Conservation (phyloP, 2,888 invertebrate species). For the Tuta absoluta region DNA sequence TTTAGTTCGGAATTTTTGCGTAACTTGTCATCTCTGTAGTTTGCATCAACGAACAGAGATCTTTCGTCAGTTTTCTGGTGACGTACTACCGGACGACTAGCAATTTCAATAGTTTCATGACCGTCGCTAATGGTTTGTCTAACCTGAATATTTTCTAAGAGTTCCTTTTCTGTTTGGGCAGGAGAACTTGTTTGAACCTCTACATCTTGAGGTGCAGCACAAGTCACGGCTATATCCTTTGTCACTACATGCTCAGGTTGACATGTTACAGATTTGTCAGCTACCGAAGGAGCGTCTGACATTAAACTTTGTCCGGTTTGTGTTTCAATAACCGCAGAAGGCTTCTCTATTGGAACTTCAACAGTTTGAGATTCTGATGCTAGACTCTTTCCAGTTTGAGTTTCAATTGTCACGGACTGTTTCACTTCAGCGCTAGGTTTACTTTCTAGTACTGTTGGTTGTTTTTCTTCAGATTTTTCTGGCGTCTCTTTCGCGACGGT, state of each 20-base stretch:
- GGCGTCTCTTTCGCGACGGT: conserved; percentile 42
- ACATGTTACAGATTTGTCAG: conserved; percentile 70
- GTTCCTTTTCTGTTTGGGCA: conserved; percentile 71
- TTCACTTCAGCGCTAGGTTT: conserved; percentile 43
- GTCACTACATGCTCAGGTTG: conserved; percentile 60
- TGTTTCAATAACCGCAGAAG: conserved; percentile 78
- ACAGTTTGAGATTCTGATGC: conserved; percentile 31
- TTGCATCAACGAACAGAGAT: conserved; percentile 86
- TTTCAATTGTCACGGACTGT: conserved; percentile 30
- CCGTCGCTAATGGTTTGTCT: conserved; percentile 83
- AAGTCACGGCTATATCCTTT: conserved; percentile 77
- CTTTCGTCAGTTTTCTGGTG: conserved; percentile 77
- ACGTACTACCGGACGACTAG: conserved; percentile 81
- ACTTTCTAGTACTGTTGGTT: conserved; percentile 43
- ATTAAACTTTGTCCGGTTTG: conserved; percentile 84
- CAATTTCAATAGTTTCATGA: conserved; percentile 87
- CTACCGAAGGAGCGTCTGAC: conserved; percentile 65
- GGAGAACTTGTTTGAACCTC: conserved; percentile 83
- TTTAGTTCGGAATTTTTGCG: conserved; percentile 84
- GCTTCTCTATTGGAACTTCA: conserved; percentile 45
- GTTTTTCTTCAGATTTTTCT: conserved; percentile 37
- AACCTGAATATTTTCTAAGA: conserved; percentile 84
- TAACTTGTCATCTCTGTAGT: conserved; percentile 81
- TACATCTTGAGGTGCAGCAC: conserved; percentile 79
- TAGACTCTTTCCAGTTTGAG: conserved; percentile 34